Percentiles rank a stretch among this genome's conserved stretches.
These are phyloP conservation scores for Halocaridina rubra DNA, from an alignment of 2,888 invertebrate genomes.

Conservation along the genomic window DNA sequence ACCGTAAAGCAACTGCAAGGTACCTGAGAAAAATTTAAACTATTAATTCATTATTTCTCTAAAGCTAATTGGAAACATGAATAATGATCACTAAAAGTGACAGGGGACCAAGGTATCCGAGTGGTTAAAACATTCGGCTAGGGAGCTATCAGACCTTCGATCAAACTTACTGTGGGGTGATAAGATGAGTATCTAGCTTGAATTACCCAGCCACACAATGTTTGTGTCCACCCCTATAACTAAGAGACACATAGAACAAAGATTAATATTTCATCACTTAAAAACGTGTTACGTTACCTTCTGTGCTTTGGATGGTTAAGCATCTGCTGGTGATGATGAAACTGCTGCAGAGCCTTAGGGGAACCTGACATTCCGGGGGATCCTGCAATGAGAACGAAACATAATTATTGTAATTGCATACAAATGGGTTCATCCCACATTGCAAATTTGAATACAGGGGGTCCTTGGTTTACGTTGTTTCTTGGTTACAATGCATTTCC, in stretches of 20 bases:
- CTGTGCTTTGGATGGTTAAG: neutral
- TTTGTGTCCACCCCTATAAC: neutral
- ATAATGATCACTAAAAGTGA: too few species aligned
- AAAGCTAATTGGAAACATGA: too few species aligned
- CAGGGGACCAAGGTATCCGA: too few species aligned
- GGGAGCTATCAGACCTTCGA: too few species aligned
- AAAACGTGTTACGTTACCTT: neutral
- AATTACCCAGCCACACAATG: neutral
- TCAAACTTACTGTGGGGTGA: neutral
- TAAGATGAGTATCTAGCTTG: neutral
- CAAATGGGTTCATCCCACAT: neutral
- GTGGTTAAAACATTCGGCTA: too few species aligned
- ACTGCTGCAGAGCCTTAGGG: constrained; percentile 6
- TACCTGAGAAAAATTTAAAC: neutral
- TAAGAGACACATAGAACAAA: too few species aligned
- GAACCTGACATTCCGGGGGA: constrained; percentile 40
- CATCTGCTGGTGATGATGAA: neutral
- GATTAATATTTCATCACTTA: too few species aligned
- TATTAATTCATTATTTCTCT: neutral
- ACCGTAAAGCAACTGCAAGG: neutral
- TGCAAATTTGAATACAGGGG: neutral
- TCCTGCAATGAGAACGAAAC: neutral
- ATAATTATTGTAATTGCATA: too few species aligned
- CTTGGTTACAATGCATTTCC: too few species aligned
- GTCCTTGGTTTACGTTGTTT: too few species aligned